phyloP scores from a whole-genome alignment of 2,888 invertebrate genomes.

The Ceramica pisi region DNA sequence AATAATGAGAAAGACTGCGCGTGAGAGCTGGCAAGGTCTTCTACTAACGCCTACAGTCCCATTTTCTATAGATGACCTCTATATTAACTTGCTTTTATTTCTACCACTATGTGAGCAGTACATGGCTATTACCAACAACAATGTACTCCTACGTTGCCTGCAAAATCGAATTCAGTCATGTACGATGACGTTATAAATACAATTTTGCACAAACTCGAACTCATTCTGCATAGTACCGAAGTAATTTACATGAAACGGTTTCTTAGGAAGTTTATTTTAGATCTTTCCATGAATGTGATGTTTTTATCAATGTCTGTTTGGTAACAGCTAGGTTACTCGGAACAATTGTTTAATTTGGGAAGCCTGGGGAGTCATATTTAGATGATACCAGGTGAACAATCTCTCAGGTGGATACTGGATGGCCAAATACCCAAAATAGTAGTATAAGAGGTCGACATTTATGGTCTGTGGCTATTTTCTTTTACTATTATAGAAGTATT shows the following conservation, averaged over 20 bases:
- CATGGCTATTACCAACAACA: slow-evolving; percentile 1
- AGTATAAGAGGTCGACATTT: neutral
- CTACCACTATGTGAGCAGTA: neutral
- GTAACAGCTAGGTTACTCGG: neutral
- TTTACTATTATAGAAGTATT: neutral
- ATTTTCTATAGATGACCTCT: slow-evolving; percentile 47
- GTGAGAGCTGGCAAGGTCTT: slow-evolving; percentile 42
- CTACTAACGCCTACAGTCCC: slow-evolving; percentile 24
- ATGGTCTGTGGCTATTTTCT: neutral
- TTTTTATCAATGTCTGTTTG: slow-evolving; percentile 34
- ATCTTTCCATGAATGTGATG: slow-evolving; percentile 22
- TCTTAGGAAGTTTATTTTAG: slow-evolving; percentile 32
- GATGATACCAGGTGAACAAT: neutral
- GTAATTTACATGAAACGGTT: slow-evolving; percentile 41
- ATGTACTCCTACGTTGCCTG: neutral
- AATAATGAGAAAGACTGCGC: slow-evolving; percentile 34
- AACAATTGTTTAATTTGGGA: neutral
- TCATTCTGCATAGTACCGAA: slow-evolving; percentile 8
- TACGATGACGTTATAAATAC: slow-evolving; percentile 27
- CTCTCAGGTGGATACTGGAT: neutral
- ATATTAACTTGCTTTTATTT: slow-evolving; percentile 15
- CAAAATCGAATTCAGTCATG: slow-evolving; percentile 24
- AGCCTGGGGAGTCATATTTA: neutral
- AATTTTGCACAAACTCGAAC: slow-evolving; percentile 27
- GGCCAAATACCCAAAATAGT: neutral